phyloP scores from a whole-genome alignment of 2,888 invertebrate genomes.

The Eucera pruinosa region DNA sequence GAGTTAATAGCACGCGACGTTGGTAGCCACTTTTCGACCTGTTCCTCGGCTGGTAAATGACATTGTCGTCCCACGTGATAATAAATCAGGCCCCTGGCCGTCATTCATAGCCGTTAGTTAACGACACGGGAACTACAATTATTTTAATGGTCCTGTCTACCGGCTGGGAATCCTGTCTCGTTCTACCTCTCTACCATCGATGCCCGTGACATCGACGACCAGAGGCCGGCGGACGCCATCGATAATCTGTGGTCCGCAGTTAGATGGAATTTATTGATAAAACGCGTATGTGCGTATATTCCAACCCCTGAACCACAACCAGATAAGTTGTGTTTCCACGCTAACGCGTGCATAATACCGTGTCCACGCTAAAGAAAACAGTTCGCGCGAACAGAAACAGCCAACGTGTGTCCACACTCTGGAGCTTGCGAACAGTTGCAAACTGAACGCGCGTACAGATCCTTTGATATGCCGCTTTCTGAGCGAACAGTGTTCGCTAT shows the following conservation, averaged over 20 bases:
- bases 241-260: slow-evolving; percentile 24
- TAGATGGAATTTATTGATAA: slow-evolving; percentile 50
- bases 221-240: slow-evolving; percentile 13
- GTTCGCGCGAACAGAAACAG: no score
- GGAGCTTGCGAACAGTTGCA: no score
- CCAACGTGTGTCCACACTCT: no score
- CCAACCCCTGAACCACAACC: not conserved
- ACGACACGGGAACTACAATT: slow-evolving; percentile 56
- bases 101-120: slow-evolving; percentile 51
- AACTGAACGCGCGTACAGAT: no score
- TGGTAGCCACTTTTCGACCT: slow-evolving; percentile 22
- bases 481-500: no score
- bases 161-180: slow-evolving; percentile 44
- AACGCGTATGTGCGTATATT: slow-evolving; percentile 23
- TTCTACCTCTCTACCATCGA: slow-evolving; percentile 29
- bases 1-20: slow-evolving; percentile 36
- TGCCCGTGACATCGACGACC: slow-evolving; percentile 32
- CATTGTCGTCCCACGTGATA: slow-evolving; percentile 36
- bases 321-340: slow-evolving; percentile 16
- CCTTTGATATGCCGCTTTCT: no score
- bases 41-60: slow-evolving; percentile 30
- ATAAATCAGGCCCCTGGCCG: slow-evolving; percentile 47
- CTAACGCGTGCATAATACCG: not conserved
- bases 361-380: no score
- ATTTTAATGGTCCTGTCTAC: slow-evolving; percentile 53